These are phyloP conservation scores for Caenorhabditis drosophilae DNA, from an alignment of 2,888 invertebrate species.

Conservation along the genomic window DNA sequence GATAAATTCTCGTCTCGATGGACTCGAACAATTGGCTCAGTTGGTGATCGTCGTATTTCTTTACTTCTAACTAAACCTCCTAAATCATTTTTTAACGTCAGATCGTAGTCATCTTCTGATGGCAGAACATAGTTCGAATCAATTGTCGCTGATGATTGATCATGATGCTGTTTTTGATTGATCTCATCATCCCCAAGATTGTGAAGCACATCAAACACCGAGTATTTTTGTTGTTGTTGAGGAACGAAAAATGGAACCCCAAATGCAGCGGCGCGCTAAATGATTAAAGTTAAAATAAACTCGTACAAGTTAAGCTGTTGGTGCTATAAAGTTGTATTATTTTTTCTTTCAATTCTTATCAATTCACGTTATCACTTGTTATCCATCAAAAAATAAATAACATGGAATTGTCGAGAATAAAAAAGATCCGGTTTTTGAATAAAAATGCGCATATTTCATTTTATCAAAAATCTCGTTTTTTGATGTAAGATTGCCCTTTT, in stretches of 20 bases:
- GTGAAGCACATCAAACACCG: constrained; percentile 41
- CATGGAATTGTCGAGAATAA: too few species aligned
- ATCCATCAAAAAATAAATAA: too few species aligned
- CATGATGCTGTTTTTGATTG: constrained; percentile 8
- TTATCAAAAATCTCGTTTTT: constrained; percentile 6
- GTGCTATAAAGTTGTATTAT: too few species aligned
- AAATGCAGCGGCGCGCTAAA: constrained; percentile 49
- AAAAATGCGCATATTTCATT: too few species aligned
- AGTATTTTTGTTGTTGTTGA: constrained; percentile 24
- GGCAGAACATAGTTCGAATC: constrained; percentile 31
- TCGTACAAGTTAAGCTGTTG: constrained; percentile 10
- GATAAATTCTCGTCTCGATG: constrained; percentile 19
- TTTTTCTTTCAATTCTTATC: too few species aligned
- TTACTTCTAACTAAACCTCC: constrained; percentile 14
- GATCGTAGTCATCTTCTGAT: constrained; percentile 29
- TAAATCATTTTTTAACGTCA: constrained; percentile 17
- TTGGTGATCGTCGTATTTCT: constrained; percentile 43
- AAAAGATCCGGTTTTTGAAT: too few species aligned
- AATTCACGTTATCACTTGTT: too few species aligned
- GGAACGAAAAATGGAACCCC: constrained; percentile 32
- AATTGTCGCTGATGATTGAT: constrained; percentile 20
- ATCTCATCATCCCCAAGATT: constrained; percentile 36
- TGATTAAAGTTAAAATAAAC: constrained; percentile 4
- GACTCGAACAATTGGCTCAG: constrained; percentile 24
- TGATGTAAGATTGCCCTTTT: neutral